These are phyloP conservation scores for Hyperoodon ampullatus DNA, from an alignment of 2,113 vertebrate species.

Conservation along the genomic window DNA sequence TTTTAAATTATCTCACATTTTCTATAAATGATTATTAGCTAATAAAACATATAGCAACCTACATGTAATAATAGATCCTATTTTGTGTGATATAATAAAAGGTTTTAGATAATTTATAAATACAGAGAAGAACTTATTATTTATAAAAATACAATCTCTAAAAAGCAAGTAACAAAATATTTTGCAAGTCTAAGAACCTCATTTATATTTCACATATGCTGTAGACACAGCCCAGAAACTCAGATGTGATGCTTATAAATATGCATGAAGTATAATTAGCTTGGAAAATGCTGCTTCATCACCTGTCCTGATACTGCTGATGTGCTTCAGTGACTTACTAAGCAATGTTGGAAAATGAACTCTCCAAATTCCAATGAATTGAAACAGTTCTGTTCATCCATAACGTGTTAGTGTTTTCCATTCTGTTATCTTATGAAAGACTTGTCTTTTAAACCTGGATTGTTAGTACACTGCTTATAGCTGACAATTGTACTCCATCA, in stretches of 20 bases:
- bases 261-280: conserved; percentile 77
- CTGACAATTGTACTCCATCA: background rate
- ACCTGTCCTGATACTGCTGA: conserved; percentile 68
- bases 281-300: conserved; percentile 71
- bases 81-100: background rate
- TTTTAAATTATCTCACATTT: conserved; percentile 40
- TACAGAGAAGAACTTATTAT: background rate
- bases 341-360: conserved; percentile 24
- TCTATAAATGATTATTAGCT: background rate
- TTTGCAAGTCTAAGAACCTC: conserved; percentile 41
- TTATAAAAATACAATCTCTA: conserved; percentile 31
- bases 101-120: background rate
- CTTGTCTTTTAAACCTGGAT: conserved; percentile 10
- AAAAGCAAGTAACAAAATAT: conserved; percentile 40
- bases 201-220: conserved; percentile 65
- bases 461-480: background rate
- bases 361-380: conserved; percentile 45
- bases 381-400: conserved; percentile 52
- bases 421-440: background rate
- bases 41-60: background rate
- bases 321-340: conserved; percentile 64
- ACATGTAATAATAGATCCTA: background rate
- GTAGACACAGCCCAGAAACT: conserved; percentile 68
- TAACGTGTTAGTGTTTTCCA: background rate
- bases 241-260: conserved; percentile 69